phyloP scores from a whole-genome alignment of 2,888 invertebrate genomes.

The Labia minor region DNA sequence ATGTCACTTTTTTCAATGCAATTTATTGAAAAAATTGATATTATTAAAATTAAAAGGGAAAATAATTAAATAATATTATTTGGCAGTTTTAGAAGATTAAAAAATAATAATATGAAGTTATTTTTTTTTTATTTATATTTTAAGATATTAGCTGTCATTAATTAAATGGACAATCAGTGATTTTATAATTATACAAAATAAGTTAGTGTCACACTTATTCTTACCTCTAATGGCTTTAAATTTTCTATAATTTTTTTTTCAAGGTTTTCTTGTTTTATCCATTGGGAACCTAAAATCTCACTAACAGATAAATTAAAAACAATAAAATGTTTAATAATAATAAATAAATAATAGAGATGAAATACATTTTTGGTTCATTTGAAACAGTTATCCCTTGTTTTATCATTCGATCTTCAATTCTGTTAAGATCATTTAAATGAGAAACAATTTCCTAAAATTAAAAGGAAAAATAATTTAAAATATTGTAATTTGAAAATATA shows the following conservation, averaged over 20 bases:
- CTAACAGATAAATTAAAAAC: neutral
- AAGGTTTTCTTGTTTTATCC: neutral
- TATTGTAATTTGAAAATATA: constrained; percentile 17
- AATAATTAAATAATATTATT: too few species aligned
- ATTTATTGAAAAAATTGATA: too few species aligned
- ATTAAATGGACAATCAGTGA: too few species aligned
- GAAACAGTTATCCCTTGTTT: constrained; percentile 50
- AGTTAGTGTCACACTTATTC: too few species aligned
- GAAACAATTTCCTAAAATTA: constrained; percentile 52
- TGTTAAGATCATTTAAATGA: constrained; percentile 53
- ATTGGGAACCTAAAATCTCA: neutral
- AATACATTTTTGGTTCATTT: constrained; percentile 38
- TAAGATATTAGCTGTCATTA: too few species aligned
- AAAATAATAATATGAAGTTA: too few species aligned
- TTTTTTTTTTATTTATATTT: too few species aligned
- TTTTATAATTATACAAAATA: too few species aligned
- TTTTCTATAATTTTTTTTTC: neutral
- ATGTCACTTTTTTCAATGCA: too few species aligned
- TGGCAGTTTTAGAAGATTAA: too few species aligned
- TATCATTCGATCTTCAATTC: constrained; percentile 58
- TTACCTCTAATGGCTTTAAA: neutral
- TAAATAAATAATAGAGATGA: neutral
- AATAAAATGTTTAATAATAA: neutral
- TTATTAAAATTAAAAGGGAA: too few species aligned
- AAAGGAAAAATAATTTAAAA: constrained; percentile 26